Conservation (phyloP, 1,140 invertebrate species). For the Hyposmocoma kahamanoa region DNA sequence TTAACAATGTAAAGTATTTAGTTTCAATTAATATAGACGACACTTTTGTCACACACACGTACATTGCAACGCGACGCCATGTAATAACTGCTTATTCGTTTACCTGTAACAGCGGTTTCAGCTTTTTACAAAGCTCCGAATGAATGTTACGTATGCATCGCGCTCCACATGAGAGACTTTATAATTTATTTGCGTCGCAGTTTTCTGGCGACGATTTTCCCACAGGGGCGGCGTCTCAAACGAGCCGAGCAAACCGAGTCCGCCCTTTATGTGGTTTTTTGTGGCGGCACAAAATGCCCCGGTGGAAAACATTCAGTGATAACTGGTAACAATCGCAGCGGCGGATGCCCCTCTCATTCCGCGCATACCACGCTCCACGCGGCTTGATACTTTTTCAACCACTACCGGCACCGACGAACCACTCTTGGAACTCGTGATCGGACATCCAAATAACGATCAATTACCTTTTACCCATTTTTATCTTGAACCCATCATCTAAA, state of each 20-base stretch:
- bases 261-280: constrained; percentile 72
- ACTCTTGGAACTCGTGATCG: constrained; percentile 38
- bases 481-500: too few species aligned
- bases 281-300: constrained; percentile 64
- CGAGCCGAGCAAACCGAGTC: constrained; percentile 64
- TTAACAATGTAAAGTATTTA: too few species aligned
- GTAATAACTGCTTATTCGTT: too few species aligned
- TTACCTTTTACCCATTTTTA: too few species aligned
- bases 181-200: constrained; percentile 70
- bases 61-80: too few species aligned
- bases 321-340: constrained; percentile 70
- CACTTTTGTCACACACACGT: too few species aligned
- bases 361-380: constrained; percentile 55
- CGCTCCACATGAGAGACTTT: constrained; percentile 63
- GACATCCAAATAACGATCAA: constrained; percentile 31
- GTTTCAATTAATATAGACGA: too few species aligned
- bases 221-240: constrained; percentile 69
- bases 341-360: constrained; percentile 67
- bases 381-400: constrained; percentile 62
- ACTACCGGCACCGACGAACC: constrained; percentile 30
- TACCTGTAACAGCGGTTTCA: too few species aligned
- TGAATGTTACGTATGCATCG: constrained; percentile 45
- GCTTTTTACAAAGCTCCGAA: constrained; percentile 30
- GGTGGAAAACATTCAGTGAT: constrained; percentile 71
- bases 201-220: constrained; percentile 72